phyloP scores from a whole-genome alignment of 2,888 invertebrate species.

The Syrphus vitripennis region DNA sequence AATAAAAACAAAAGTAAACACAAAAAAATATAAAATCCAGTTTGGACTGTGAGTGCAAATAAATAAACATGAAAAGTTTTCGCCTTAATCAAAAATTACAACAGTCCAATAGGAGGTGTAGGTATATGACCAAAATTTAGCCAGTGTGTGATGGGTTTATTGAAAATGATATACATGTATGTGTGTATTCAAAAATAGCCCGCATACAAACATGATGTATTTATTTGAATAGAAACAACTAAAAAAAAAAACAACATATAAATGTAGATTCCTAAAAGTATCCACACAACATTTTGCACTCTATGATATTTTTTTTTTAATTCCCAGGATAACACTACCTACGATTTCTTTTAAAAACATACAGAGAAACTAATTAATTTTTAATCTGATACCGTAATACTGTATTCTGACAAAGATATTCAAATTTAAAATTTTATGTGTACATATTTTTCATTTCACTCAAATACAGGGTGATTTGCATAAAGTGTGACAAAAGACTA shows the following conservation, averaged over 20 bases:
- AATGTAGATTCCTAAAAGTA: background rate
- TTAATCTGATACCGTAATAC: no score
- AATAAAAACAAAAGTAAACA: background rate
- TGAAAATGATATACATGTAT: background rate
- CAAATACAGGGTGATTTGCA: no score
- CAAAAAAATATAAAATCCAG: background rate
- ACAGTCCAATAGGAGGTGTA: background rate
- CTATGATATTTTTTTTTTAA: background rate
- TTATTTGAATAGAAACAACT: background rate
- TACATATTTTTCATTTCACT: no score
- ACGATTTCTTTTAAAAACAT: background rate
- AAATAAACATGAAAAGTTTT: slow-evolving; percentile 70
- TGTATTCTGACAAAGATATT: no score
- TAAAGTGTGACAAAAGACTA: no score
- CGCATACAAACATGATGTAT: background rate
- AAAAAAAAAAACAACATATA: background rate
- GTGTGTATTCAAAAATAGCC: background rate
- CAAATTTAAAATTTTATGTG: no score
- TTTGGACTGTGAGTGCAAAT: slow-evolving; percentile 65
- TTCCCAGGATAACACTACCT: slow-evolving; percentile 50
- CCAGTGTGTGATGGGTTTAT: background rate
- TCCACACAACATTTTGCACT: background rate
- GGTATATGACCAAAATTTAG: background rate
- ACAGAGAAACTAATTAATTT: background rate
- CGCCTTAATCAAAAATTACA: slow-evolving; percentile 67